phyloP scores from a whole-genome alignment of 1,140 invertebrate species.

The Latrodectus geometricus region DNA sequence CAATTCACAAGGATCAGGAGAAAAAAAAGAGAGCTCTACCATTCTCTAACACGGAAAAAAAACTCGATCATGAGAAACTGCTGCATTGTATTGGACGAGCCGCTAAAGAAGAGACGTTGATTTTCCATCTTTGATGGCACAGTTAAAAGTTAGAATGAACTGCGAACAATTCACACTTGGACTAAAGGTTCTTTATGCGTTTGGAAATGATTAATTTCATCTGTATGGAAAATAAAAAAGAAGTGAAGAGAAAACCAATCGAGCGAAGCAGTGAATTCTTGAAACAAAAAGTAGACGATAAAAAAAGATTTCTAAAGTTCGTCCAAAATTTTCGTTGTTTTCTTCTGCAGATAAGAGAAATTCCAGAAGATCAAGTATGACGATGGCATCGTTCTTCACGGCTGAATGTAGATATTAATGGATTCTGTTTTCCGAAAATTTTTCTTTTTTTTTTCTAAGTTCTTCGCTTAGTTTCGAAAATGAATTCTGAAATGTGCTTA shows the following conservation, averaged over 20 bases:
- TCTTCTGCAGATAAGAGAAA: conserved; percentile 20
- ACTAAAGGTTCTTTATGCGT: not conserved
- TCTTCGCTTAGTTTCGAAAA: not conserved
- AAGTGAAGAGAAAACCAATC: not conserved
- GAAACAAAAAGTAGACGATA: conserved; percentile 12
- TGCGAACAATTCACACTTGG: conserved; percentile 6
- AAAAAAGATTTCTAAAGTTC: conserved; percentile 8
- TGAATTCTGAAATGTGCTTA: conserved; percentile 20
- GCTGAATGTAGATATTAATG: conserved; percentile 54
- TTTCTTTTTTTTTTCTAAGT: conserved; percentile 1
- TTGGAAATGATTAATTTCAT: not conserved
- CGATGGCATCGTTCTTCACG: conserved; percentile 41
- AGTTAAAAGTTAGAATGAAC: not conserved
- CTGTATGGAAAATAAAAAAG: not conserved
- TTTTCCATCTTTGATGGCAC: not conserved
- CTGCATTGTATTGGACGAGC: not conserved
- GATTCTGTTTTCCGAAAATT: not conserved
- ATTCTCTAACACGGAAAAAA: conserved; percentile 2
- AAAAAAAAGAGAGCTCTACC: conserved; percentile 17
- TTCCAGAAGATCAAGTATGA: conserved; percentile 35
- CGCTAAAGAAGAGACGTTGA: conserved; percentile 14
- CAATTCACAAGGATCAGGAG: conserved; percentile 43
- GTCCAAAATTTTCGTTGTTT: conserved; percentile 39
- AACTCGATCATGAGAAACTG: conserved; percentile 16
- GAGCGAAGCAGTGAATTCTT: conserved; percentile 8